Evolutionary conservation across 2,113 vertebrate genomes (phyloP).

Genomic region (Verasper variegatus): DNA sequence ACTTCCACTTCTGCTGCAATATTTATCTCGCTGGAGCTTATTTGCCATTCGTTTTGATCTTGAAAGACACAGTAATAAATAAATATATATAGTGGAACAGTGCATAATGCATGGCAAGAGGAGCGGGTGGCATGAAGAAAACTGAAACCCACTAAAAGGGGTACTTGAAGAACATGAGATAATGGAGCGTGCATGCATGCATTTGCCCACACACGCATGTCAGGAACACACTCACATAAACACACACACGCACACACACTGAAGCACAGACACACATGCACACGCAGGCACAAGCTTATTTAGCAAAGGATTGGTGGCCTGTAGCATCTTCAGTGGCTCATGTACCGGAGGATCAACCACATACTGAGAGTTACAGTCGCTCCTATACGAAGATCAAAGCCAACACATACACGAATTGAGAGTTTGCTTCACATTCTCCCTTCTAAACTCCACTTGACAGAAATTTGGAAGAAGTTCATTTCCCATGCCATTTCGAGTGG

Average conservation of each 20-base stretch:
- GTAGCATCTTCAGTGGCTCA: constrained; percentile 41
- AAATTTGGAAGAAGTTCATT: constrained; percentile 14
- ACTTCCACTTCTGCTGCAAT: constrained; percentile 53
- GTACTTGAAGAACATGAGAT: constrained; percentile 54
- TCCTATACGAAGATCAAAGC: constrained; percentile 50
- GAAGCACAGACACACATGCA: background rate
- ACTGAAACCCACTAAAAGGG: constrained; percentile 47
- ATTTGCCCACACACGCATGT: constrained; percentile 15
- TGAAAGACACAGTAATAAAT: constrained; percentile 74
- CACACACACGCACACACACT: background rate
- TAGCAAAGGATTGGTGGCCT: constrained; percentile 44
- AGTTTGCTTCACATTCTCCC: constrained; percentile 5
- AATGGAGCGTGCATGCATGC: constrained; percentile 38
- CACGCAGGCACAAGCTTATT: background rate
- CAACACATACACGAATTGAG: background rate
- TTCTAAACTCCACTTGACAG: constrained; percentile 24
- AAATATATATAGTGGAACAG: constrained; percentile 63
- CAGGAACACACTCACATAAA: background rate
- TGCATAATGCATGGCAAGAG: constrained; percentile 70
- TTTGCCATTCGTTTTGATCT: constrained; percentile 75
- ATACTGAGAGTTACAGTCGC: constrained; percentile 40
- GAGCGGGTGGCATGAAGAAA: constrained; percentile 36
- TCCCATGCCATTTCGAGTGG: constrained; percentile 13
- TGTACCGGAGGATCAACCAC: constrained; percentile 20
- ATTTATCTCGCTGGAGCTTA: constrained; percentile 48